Percentiles rank a stretch among this genome's conserved stretches.
Conservation (phyloP, 2,888 invertebrate genomes). For the Parochlus steinenii region DNA sequence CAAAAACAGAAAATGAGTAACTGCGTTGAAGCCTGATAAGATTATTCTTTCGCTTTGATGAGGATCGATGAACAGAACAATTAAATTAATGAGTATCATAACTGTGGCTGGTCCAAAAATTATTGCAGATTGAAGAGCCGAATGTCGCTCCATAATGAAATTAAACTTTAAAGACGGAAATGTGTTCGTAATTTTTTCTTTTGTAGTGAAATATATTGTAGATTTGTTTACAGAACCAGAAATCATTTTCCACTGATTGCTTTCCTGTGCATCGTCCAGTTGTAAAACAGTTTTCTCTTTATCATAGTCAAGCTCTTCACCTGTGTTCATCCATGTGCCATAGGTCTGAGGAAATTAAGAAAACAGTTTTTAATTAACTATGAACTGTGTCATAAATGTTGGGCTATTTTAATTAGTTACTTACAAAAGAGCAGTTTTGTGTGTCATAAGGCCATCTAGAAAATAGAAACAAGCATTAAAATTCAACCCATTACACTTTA, state of each 20-base stretch:
- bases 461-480: too few relatives aligned
- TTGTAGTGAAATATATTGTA: background rate
- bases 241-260: constrained; percentile 10
- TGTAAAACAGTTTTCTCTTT: background rate
- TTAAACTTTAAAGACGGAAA: constrained; percentile 41
- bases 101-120: constrained; percentile 24
- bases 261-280: constrained; percentile 1
- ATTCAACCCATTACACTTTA: too few relatives aligned
- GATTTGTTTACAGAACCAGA: background rate
- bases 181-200: constrained; percentile 20
- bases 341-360: constrained; percentile 22
- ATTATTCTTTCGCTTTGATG: constrained; percentile 37
- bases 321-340: constrained; percentile 42
- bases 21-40: constrained; percentile 38
- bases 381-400: too few relatives aligned
- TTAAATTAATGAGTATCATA: constrained; percentile 38
- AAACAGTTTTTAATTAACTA: constrained; percentile 3
- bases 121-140: constrained; percentile 31
- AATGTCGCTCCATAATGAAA: constrained; percentile 39
- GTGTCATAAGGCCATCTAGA: constrained; percentile 46
- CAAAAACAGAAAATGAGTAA: constrained; percentile 42
- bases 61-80: constrained; percentile 39
- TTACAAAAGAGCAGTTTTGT: constrained; percentile 42
- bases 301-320: constrained; percentile 40
- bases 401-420: background rate